Evolutionary conservation across 2,888 invertebrate genomes (phyloP).

Genomic region (Machimus atricapillus): DNA sequence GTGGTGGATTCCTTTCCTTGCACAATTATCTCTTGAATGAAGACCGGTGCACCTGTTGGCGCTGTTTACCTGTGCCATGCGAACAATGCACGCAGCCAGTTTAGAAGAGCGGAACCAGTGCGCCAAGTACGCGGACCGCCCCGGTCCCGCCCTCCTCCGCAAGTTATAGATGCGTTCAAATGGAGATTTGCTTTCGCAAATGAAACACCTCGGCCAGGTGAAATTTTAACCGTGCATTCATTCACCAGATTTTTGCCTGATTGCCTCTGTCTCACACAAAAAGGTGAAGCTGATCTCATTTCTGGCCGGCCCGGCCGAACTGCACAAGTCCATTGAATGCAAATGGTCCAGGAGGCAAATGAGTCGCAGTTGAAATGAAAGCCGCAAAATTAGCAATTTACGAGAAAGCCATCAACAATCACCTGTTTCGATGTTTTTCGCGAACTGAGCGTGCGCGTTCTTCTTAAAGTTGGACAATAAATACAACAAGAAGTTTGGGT

Average conservation of each 20-base stretch:
- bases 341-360: conserved; percentile 7
- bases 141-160: not conserved
- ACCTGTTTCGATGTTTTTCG: not conserved
- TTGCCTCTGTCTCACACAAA: not conserved
- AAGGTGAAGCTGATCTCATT: not conserved
- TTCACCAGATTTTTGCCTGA: not conserved
- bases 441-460: not conserved
- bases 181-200: not conserved
- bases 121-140: not conserved
- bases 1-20: conserved; percentile 10
- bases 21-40: conserved; percentile 15
- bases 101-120: conserved; percentile 16
- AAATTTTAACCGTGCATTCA: not conserved
- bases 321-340: conserved; percentile 8
- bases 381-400: conserved; percentile 3
- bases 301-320: not conserved
- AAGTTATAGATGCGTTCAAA: not conserved
- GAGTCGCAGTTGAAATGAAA: not conserved
- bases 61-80: conserved; percentile 6
- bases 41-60: conserved; percentile 2
- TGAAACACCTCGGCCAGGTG: not conserved
- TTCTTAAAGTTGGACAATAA: not conserved
- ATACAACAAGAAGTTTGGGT: not conserved
- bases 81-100: conserved; percentile 3
- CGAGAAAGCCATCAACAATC: not conserved